A percentile compares a stretch with the other conserved stretches of the same genome.
phyloP scores from a whole-genome alignment of 1,140 invertebrate species.

The Physella acuta region DNA sequence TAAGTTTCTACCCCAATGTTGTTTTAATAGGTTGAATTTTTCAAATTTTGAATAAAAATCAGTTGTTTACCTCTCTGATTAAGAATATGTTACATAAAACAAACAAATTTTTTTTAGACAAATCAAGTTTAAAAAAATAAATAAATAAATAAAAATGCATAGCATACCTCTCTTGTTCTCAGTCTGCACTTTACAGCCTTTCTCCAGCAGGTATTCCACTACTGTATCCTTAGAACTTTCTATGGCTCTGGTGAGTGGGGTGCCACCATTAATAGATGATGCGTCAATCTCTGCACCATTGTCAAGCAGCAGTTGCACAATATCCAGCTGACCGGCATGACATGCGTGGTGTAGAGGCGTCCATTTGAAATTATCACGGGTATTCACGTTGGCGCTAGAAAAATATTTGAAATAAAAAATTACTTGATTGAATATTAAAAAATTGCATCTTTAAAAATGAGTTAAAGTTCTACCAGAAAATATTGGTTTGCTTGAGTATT shows the following conservation, averaged over 20 bases:
- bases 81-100: too few relatives aligned
- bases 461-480: not conserved
- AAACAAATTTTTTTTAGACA: too few relatives aligned
- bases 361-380: conserved; percentile 61
- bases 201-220: conserved; percentile 55
- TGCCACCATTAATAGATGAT: conserved; percentile 56
- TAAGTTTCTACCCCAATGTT: too few relatives aligned
- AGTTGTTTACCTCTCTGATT: too few relatives aligned
- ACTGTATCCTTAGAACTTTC: conserved; percentile 56
- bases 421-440: not conserved
- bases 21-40: too few relatives aligned
- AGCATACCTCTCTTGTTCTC: conserved; percentile 60
- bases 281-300: conserved; percentile 58
- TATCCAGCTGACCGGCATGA: conserved; percentile 56
- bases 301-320: conserved; percentile 54
- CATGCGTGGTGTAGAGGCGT: conserved; percentile 61
- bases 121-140: too few relatives aligned
- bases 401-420: conserved; percentile 8
- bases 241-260: conserved; percentile 59
- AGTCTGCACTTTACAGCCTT: conserved; percentile 56
- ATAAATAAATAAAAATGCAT: too few relatives aligned
- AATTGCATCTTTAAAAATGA: not conserved
- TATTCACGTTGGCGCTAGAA: conserved; percentile 56
- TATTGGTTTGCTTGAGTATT: too few relatives aligned
- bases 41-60: too few relatives aligned